phyloP scores from a whole-genome alignment of 2,888 invertebrate genomes.

The Philaethria dido region DNA sequence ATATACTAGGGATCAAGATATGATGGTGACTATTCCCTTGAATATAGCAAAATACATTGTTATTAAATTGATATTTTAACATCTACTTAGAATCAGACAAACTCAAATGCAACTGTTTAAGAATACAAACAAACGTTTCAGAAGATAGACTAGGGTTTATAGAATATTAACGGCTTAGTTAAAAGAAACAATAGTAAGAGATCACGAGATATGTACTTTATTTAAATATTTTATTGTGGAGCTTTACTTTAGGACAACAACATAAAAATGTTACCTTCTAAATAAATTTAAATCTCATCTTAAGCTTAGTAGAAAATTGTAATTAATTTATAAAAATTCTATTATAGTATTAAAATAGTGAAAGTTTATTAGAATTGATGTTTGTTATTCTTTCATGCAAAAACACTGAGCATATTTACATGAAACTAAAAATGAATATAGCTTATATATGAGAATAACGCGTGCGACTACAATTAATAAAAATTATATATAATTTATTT shows the following conservation, averaged over 20 bases:
- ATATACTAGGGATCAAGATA: constrained; percentile 40
- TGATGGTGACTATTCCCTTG: constrained; percentile 42
- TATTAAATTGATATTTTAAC: constrained; percentile 50
- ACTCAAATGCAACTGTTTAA: constrained; percentile 49
- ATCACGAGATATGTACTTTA: constrained; percentile 6
- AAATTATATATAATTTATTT: no score
- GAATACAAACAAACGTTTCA: constrained; percentile 28
- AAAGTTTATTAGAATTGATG: no score
- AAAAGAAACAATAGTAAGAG: constrained; percentile 8
- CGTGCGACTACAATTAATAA: no score
- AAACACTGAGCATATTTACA: no score
- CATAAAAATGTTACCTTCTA: not conserved
- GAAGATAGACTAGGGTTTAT: constrained; percentile 1
- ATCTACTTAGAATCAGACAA: constrained; percentile 51
- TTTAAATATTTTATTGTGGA: constrained; percentile 8
- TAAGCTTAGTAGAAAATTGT: not conserved
- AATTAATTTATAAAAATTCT: not conserved
- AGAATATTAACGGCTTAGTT: constrained; percentile 15
- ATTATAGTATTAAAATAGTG: no score
- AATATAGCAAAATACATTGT: constrained; percentile 49
- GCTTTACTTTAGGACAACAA: constrained; percentile 2
- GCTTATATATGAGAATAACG: no score
- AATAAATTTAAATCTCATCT: not conserved
- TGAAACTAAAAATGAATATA: no score
- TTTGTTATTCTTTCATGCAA: no score